phyloP scores from a whole-genome alignment of 2,888 invertebrate species.

The Epinotia ramella region DNA sequence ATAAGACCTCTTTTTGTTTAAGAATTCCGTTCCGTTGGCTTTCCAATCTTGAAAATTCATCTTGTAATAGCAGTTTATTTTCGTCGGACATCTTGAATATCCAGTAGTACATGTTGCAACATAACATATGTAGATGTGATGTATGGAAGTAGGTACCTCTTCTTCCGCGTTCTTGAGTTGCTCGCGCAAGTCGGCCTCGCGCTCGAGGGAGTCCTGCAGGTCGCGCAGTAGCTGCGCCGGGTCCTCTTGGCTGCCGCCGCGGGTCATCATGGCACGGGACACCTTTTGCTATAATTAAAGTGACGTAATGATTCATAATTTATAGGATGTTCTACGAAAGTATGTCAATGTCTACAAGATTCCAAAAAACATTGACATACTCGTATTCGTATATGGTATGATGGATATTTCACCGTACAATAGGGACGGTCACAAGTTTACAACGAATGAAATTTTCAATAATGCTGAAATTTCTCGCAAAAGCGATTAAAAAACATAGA shows the following conservation, averaged over 20 bases:
- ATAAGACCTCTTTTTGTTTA: neutral
- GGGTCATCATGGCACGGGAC: conserved; percentile 90
- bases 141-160: conserved; percentile 86
- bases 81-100: neutral
- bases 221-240: conserved; percentile 93
- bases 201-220: conserved; percentile 95
- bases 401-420: no score
- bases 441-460: no score
- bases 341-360: no score
- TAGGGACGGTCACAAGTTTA: no score
- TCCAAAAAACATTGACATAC: no score
- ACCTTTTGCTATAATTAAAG: conserved; percentile 85
- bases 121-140: neutral
- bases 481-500: no score
- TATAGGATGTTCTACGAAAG: no score
- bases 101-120: neutral
- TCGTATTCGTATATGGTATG: no score
- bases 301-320: no score
- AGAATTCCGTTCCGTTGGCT: neutral
- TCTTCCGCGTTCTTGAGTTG: conserved; percentile 97
- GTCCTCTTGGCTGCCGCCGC: conserved; percentile 93
- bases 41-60: neutral
- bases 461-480: no score
- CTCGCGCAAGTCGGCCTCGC: conserved; percentile 97
- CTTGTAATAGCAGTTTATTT: conserved; percentile 1